phyloP scores from a whole-genome alignment of 2,888 invertebrate genomes.

The Ectemnius lituratus region DNA sequence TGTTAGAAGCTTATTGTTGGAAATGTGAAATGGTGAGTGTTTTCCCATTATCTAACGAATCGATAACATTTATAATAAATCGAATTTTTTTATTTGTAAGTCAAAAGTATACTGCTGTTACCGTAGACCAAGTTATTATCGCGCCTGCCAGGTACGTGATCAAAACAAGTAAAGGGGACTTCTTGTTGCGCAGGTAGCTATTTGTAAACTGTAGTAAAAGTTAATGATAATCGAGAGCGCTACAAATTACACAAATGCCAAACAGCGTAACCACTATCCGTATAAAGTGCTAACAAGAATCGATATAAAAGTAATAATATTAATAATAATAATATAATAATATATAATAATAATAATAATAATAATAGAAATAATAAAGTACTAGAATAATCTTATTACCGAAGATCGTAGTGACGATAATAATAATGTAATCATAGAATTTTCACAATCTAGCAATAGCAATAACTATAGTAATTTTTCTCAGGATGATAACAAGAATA shows the following conservation, averaged over 20 bases:
- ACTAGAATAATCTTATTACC: slow-evolving; percentile 19
- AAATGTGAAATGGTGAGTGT: no score
- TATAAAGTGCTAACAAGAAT: slow-evolving; percentile 39
- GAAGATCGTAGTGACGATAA: slow-evolving; percentile 24
- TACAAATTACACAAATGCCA: slow-evolving; percentile 5
- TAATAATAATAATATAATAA: slow-evolving; percentile 47
- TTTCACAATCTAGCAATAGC: slow-evolving; percentile 37
- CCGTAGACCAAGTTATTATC: no score
- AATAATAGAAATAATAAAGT: slow-evolving; percentile 33
- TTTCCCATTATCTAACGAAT: not conserved
- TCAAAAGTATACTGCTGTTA: no score
- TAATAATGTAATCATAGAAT: slow-evolving; percentile 47
- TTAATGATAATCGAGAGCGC: not conserved
- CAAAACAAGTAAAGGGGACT: no score
- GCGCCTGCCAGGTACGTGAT: no score
- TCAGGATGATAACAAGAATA: slow-evolving; percentile 41
- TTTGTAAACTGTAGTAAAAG: not conserved
- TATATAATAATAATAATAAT: slow-evolving; percentile 44
- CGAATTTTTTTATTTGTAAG: no score
- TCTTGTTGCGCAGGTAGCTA: not conserved
- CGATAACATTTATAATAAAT: no score
- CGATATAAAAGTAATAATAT: slow-evolving; percentile 51
- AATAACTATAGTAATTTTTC: slow-evolving; percentile 38
- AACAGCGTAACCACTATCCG: slow-evolving; percentile 40
- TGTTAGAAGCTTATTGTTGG: no score